A percentile compares a stretch with the other conserved stretches of the same genome.
phyloP scores from a whole-genome alignment of 2,113 vertebrate species.

The Ophiodon elongatus region DNA sequence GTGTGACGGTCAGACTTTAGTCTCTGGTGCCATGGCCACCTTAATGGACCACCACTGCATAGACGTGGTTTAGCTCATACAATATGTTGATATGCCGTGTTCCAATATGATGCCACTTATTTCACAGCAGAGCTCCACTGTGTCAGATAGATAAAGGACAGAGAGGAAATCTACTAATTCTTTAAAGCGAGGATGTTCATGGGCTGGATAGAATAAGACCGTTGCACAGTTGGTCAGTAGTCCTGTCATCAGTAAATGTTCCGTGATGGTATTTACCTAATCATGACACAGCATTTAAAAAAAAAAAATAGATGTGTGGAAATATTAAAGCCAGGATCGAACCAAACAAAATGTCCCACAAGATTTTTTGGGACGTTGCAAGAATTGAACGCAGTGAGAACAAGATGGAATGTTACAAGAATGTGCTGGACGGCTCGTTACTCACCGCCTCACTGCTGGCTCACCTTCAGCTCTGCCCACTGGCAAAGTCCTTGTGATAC shows the following conservation, averaged over 20 bases:
- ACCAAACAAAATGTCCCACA: background rate
- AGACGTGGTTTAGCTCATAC: background rate
- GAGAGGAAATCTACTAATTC: background rate
- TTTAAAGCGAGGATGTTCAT: background rate
- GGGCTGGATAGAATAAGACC: background rate
- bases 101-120: background rate
- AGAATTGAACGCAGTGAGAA: background rate
- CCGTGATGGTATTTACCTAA: background rate
- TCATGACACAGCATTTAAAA: background rate
- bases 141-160: background rate
- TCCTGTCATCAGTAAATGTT: background rate
- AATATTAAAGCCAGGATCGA: background rate
- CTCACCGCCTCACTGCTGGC: background rate
- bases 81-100: background rate
- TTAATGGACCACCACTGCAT: background rate
- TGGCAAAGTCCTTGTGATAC: background rate
- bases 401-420: background rate
- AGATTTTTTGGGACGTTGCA: background rate
- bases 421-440: background rate
- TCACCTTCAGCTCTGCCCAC: background rate
- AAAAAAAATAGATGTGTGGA: no score
- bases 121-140: background rate
- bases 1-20: background rate
- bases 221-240: background rate
- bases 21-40: background rate